Evolutionary conservation across 2,797 vertebrate genomes (phyloP), one percentile per base, ranked within the genome.

Genomic region (Pterois miles): DNA sequence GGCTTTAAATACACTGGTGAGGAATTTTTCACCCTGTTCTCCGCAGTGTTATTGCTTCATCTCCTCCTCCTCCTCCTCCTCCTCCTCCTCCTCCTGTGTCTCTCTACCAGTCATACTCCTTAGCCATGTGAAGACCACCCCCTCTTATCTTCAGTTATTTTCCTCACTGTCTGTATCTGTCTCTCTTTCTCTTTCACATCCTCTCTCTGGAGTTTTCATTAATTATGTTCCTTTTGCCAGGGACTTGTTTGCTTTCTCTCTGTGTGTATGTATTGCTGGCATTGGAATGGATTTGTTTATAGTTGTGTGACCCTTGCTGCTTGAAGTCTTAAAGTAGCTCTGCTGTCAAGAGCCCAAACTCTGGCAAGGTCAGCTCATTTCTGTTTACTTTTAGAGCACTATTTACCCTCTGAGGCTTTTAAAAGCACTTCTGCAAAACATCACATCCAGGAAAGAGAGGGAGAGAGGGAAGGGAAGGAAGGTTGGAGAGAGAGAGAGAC

Each of bases 351-450:
- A 96, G 94, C 94, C 96, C 93, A 94, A 96, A 96, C 96, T 96
- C 95, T 96, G 95, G 96, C 96, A 97, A 96, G 96, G 95, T 97
- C 96, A 96, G 96, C 94, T 95, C 95, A 95, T 97, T 96, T 96
- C 94, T 97, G 95, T 97, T 97, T 97, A 97, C 96, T 96, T 96
- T 97, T 95, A 92, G 89, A 97, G 94, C 95, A 95, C 93, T 96
- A 96, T 97, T 97, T 97, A 97, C 94, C 96, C 96, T 97, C 94
- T 95, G 95, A 95, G 95, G 92, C 94, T 97, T 97, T 96, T 96
- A 93, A 96, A 97, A 96, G 94, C 94, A 96, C 95, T 96, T 96
- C 95, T 96, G 96, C 95, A 96, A 97, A 96, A 95, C 91, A 96
- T 96, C 95, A 95, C 93, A 95, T 93, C 91, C 86, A 95, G 94